phyloP scores from a whole-genome alignment of 1,140 invertebrate species.

The Drosophila subobscura region DNA sequence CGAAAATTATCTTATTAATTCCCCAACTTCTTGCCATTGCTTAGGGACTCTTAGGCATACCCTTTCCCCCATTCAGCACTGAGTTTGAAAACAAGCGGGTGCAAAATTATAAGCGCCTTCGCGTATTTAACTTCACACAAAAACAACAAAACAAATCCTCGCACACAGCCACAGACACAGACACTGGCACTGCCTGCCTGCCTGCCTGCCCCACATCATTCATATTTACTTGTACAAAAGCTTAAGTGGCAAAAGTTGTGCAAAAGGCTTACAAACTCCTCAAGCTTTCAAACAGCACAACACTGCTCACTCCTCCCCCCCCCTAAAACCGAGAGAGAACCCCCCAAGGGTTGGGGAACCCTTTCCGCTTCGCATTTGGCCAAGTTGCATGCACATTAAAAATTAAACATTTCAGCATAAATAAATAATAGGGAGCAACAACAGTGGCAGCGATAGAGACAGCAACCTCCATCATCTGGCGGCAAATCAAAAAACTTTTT shows the following conservation, averaged over 20 bases:
- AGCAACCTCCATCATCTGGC: slow-evolving; percentile 51
- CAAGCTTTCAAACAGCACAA: slow-evolving; percentile 29
- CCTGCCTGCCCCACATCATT: background rate
- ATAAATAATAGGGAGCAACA: slow-evolving; percentile 73
- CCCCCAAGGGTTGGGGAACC: background rate
- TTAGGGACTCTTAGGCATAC: slow-evolving; percentile 7
- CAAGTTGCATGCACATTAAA: slow-evolving; percentile 78
- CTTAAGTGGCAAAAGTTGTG: slow-evolving; percentile 81
- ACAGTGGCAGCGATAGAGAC: slow-evolving; percentile 49
- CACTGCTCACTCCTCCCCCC: too few species aligned
- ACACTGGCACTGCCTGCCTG: too few species aligned
- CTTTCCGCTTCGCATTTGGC: slow-evolving; percentile 18
- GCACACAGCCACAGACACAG: slow-evolving; percentile 37
- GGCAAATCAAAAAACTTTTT: slow-evolving; percentile 65
- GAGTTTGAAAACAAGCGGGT: slow-evolving; percentile 27
- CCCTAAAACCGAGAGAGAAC: too few species aligned
- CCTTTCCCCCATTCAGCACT: slow-evolving; percentile 33
- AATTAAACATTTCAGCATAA: slow-evolving; percentile 77
- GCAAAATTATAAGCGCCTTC: slow-evolving; percentile 63
- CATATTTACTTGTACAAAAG: slow-evolving; percentile 71
- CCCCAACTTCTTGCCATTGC: background rate
- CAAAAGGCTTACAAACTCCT: slow-evolving; percentile 75
- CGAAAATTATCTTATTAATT: too few species aligned
- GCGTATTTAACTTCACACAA: slow-evolving; percentile 46
- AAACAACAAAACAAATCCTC: slow-evolving; percentile 42